These are phyloP conservation scores for Rhopilema esculentum DNA, from an alignment of 30 jellyfish, hydroid and myxozoan species.

Conservation along the genomic window DNA sequence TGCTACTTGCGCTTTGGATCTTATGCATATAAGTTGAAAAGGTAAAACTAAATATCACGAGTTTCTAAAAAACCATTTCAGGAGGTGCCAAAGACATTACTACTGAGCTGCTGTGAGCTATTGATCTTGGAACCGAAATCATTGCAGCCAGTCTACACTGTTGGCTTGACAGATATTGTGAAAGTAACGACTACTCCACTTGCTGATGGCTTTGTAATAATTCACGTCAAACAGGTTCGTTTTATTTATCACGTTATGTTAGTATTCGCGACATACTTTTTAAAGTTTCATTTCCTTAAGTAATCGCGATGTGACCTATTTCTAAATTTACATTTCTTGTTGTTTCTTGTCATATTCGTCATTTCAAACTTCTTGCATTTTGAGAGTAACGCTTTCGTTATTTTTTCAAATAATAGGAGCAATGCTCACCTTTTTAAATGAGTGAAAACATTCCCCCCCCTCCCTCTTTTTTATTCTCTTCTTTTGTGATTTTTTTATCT, in stretches of 20 bases:
- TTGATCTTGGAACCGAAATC: slow-evolving; percentile 80
- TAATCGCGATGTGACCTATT: too few species aligned
- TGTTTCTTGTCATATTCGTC: too few species aligned
- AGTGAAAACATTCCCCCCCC: too few species aligned
- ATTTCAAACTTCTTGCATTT: too few species aligned
- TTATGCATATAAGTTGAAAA: too few species aligned
- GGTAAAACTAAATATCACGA: too few species aligned
- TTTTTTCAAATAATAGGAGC: too few species aligned
- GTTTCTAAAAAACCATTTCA: too few species aligned
- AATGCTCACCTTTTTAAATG: too few species aligned
- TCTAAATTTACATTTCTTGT: too few species aligned
- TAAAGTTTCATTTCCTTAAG: not conserved
- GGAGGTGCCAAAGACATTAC: slow-evolving; percentile 82
- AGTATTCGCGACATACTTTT: not conserved
- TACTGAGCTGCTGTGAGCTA: slow-evolving; percentile 72
- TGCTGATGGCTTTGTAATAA: slow-evolving; percentile 78
- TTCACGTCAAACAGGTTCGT: slow-evolving; percentile 86
- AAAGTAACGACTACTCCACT: slow-evolving; percentile 83
- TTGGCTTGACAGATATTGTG: slow-evolving; percentile 58
- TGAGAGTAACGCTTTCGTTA: too few species aligned
- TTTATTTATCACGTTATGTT: not conserved
- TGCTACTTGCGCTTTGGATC: too few species aligned
- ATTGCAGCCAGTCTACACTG: slow-evolving; percentile 64
- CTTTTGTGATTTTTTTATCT: not conserved
- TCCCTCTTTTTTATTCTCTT: not conserved